Base-by-base conservation (phyloP, 2,888 invertebrate species). In the Drosophila buzzatii region DNA sequence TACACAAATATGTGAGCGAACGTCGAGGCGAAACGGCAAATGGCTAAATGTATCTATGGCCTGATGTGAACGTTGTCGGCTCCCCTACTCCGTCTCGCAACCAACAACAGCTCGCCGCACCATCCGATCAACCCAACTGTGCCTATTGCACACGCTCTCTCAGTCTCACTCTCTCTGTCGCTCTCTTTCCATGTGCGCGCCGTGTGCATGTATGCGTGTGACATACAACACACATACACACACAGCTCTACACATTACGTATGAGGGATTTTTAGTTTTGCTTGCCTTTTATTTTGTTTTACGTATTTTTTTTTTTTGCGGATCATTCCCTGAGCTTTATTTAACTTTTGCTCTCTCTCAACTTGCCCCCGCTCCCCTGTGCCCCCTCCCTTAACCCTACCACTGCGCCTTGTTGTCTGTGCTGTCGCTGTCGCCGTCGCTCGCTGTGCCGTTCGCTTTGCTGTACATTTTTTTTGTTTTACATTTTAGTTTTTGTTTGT, bases 311-410 rank as follows among this genome's bases (percentile, higher is more conserved):
- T 51, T 41, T 73, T 84, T 85, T 86, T 85, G 89, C 85, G 84
- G 85, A 85, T 85, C 85, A 86, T 85, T 86, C 69, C 87, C 78
- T 61, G 88, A 85, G 90, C 90, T 85, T 90, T 85, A 85, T 90
- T 85, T 85, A 85, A 85, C 91, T 87, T 90, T 89, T 90, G 88
- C 90, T 90, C 85, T 86, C 85, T 86, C 85, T 74, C 66, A 59
- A 60, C 47, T 56, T 65, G 81, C 64, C 73, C 76, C 66, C 56
- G 62, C 51, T 35, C 35, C 57, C 64, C 55, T 66, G 42, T 57
- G 51, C 59, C 57, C 61, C 39, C 31, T 3, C 8, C 27, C 23
- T n/a, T 12, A 16, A 16, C 9, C 10, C 27, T 7, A n/a, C 52
- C 52, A 9, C 39, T 39, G 47, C 66, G 66, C 61, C 82, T 74